A percentile compares a stretch with the other conserved stretches of the same genome.
Conservation (phyloP, 2,797 vertebrate species). For the Perodicticus potto region DNA sequence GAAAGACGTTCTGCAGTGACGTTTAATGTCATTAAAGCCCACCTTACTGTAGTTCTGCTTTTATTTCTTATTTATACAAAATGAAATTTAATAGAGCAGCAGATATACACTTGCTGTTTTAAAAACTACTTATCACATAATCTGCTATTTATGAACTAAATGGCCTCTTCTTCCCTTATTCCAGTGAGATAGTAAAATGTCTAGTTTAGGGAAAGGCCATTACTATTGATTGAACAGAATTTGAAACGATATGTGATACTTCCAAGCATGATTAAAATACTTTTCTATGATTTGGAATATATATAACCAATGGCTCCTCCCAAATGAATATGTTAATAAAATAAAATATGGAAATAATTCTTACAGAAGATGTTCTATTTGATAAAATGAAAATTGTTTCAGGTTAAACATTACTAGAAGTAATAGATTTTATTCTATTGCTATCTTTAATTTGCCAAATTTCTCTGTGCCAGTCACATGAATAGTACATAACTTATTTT, state of each 20-base stretch:
- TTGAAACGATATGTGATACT: background rate
- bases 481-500: background rate
- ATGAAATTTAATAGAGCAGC: background rate
- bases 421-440: background rate
- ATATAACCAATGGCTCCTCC: background rate
- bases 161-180: background rate
- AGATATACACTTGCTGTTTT: background rate
- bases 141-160: background rate
- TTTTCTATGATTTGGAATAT: background rate
- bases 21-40: background rate
- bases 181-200: background rate
- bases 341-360: conserved; percentile 42
- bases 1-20: background rate
- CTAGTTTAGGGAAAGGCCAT: background rate
- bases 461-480: background rate
- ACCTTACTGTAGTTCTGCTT: background rate
- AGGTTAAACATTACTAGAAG: background rate
- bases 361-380: background rate
- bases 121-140: background rate
- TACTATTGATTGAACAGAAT: background rate
- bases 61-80: background rate
- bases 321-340: background rate
- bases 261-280: background rate
- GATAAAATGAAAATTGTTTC: background rate
- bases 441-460: background rate